Evolutionary conservation across 2,888 invertebrate genomes (phyloP).

Genomic region (Drosophila testacea): DNA sequence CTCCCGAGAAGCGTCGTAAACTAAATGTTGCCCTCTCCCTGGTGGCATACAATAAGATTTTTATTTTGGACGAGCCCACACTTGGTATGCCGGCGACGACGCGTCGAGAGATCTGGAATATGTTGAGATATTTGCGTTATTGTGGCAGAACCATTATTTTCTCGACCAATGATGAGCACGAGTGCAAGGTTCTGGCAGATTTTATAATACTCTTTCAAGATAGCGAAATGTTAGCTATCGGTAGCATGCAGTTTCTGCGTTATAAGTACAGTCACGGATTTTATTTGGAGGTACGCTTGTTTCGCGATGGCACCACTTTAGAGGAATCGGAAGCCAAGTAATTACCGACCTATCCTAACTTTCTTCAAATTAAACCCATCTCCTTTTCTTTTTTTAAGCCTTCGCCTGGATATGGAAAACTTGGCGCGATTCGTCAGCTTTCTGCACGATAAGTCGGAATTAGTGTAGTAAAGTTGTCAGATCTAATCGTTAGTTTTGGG

Average conservation of each 20-base stretch:
- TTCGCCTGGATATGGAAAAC: constrained; percentile 72
- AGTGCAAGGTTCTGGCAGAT: constrained; percentile 92
- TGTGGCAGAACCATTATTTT: constrained; percentile 91
- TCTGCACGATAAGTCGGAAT: constrained; percentile 68
- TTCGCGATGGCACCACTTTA: constrained; percentile 64
- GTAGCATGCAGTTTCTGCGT: constrained; percentile 90
- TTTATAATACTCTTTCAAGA: constrained; percentile 91
- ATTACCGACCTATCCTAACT: constrained; percentile 11
- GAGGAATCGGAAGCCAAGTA: constrained; percentile 72
- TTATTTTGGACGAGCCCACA: constrained; percentile 88
- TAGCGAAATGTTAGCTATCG: constrained; percentile 90
- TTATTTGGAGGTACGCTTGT: constrained; percentile 75
- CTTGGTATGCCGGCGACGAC: constrained; percentile 89
- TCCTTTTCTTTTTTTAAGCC: constrained; percentile 42
- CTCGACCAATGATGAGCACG: constrained; percentile 93
- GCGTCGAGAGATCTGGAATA: constrained; percentile 92
- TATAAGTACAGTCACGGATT: constrained; percentile 88
- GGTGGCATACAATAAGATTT: constrained; percentile 88
- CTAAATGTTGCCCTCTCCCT: constrained; percentile 90
- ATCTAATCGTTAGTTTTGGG: background rate
- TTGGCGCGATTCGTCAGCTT: constrained; percentile 71
- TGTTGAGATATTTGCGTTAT: constrained; percentile 88
- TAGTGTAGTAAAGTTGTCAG: constrained; percentile 58
- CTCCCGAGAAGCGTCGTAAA: constrained; percentile 90
- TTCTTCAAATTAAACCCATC: no score